Evolutionary conservation across 2,113 vertebrate genomes (phyloP).

Genomic region (Grammomys surdaster): DNA sequence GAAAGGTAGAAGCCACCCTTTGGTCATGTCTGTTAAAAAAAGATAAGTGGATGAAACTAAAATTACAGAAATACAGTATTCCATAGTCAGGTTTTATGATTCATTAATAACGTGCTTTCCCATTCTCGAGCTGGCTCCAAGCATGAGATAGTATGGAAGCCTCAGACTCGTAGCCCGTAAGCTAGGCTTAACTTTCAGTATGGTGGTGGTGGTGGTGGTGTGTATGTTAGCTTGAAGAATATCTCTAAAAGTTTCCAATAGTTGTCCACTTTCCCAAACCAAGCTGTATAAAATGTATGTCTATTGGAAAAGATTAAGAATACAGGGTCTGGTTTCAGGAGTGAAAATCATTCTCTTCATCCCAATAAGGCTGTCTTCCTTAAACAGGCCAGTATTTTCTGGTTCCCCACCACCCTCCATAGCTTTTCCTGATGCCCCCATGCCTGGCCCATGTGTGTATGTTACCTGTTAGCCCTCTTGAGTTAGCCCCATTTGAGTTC

Average conservation of each 20-base stretch:
- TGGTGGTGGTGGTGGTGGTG: not conserved
- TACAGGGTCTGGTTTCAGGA: not conserved
- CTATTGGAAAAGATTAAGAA: not conserved
- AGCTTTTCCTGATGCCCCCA: not conserved
- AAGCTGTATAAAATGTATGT: not conserved
- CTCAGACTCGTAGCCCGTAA: not conserved
- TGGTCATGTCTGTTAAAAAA: not conserved
- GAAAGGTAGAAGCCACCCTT: not conserved
- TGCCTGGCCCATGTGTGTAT: not conserved
- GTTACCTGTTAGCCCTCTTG: not conserved
- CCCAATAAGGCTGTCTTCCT: not conserved
- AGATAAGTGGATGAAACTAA: not conserved
- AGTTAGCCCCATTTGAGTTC: not conserved
- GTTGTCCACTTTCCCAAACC: slow-evolving; percentile 2
- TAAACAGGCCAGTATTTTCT: not conserved
- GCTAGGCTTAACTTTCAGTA: not conserved
- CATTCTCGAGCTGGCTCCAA: not conserved
- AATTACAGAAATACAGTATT: not conserved
- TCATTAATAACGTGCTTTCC: not conserved
- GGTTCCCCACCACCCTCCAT: not conserved
- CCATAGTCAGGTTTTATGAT: slow-evolving; percentile 1
- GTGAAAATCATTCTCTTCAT: not conserved
- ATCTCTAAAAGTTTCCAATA: not conserved
- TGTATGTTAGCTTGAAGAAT: not conserved
- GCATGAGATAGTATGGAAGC: not conserved